These are phyloP conservation scores for Tychaedon coryphoeus DNA, from an alignment of 2,113 vertebrate genomes.

Conservation along the genomic window DNA sequence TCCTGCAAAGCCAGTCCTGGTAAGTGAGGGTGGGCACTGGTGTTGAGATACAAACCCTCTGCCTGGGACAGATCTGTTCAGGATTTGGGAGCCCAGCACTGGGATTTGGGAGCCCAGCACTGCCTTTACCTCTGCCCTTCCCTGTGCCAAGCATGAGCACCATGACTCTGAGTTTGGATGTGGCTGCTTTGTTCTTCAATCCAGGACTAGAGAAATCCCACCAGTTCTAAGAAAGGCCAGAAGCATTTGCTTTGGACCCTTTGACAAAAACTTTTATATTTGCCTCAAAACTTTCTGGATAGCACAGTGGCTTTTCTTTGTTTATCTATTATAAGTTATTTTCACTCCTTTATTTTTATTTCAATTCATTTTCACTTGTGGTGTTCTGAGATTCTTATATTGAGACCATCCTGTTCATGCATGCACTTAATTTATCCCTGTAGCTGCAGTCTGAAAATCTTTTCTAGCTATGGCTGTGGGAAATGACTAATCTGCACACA, in stretches of 20 bases:
- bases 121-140: neutral
- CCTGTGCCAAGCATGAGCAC: accelerated
- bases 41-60: accelerated
- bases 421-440: neutral
- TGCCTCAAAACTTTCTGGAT: neutral
- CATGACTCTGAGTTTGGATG: accelerated
- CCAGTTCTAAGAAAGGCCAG: neutral
- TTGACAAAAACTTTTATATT: neutral
- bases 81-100: neutral
- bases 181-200: neutral
- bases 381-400: neutral
- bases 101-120: accelerated
- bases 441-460: neutral
- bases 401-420: neutral
- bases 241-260: neutral
- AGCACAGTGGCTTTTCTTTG: neutral
- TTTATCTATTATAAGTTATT: neutral
- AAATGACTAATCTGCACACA: neutral
- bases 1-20: neutral
- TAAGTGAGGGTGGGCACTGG: accelerated
- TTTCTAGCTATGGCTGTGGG: neutral
- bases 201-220: neutral
- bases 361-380: neutral
- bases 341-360: neutral
- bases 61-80: neutral